phyloP scores from a whole-genome alignment of 1,140 invertebrate genomes.

The Dermatophagoides farinae region DNA sequence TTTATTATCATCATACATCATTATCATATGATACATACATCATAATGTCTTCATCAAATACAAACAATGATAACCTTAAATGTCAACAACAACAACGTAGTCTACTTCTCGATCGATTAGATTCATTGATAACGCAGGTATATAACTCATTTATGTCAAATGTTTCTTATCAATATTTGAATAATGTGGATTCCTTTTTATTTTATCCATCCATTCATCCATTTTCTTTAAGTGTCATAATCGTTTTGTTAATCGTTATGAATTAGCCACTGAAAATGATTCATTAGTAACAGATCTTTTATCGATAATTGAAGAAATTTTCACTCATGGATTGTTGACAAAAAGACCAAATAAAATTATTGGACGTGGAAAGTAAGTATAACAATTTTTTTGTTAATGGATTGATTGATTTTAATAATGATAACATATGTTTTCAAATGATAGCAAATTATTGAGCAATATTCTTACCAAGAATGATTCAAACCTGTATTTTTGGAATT shows the following conservation, averaged over 20 bases:
- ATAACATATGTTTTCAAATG: not conserved
- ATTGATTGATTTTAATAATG: not conserved
- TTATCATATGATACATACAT: no score
- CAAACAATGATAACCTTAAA: no score
- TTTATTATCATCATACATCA: no score
- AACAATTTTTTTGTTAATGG: constrained; percentile 13
- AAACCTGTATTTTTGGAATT: constrained; percentile 27
- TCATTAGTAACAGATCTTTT: constrained; percentile 21
- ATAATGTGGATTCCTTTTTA: no score
- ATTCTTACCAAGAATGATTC: not conserved
- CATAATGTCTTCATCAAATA: no score
- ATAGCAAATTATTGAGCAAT: not conserved
- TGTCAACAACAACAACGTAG: no score
- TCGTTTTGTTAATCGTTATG: constrained; percentile 57
- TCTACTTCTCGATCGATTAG: no score
- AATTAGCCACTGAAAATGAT: constrained; percentile 67
- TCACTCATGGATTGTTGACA: constrained; percentile 3
- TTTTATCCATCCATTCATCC: no score
- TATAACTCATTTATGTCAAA: no score
- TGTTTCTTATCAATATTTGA: no score
- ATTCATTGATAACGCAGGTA: no score
- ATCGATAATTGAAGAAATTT: not conserved
- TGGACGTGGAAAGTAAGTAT: constrained; percentile 7
- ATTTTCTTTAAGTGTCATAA: constrained; percentile 34
- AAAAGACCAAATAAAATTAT: constrained; percentile 1